Evolutionary conservation across 2,888 invertebrate genomes (phyloP), one percentile per base, ranked within the genome.

Genomic region (Endotricha flammealis): DNA sequence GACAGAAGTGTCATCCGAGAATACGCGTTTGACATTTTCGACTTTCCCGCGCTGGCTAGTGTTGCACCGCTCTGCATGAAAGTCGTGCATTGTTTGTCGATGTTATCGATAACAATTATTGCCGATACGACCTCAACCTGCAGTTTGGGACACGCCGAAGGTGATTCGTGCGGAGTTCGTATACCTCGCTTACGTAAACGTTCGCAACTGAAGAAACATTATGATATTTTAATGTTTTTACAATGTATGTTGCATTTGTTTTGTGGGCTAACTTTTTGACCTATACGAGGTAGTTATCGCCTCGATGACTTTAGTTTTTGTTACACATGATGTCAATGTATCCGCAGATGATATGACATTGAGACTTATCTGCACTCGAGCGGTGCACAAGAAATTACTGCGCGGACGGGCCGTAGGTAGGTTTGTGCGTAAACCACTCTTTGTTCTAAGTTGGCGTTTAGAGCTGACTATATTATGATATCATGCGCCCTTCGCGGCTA

Each of bases 141-240:
- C 64, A 72, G 77, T 76, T 80, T 77, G 78, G 78, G 79, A 78
- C 81, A 69, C 64, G 45, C 44, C 65, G 77, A 80, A 81, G 82
- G 82, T 81, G 78, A 81, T 71, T 64, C 50, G 51, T 48, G 48
- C 42, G 35, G 67, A 76, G 82, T 82, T 81, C 82, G 66, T 70
- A 46, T 51, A 80, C 81, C 82, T 59, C 68, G 59, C 76, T 81
- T 80, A 76, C 76, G 78, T 80, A 81, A 82, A 80, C 58, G 64
- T 44, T 68, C 70, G 67, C 72, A 76, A 78, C 72, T 72, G 68
- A 65, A 61, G 66, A 74, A 72, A 77, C 59, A 68, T 54, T 54
- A 47, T n/a, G n/a, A n/a, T 46, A 43, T 46, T 45, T 53, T 64
- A 59, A 51, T 60, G 62, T 57, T 57, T 55, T 27, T 7, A 27